Conservation (phyloP, 1,140 invertebrate genomes). For the Drosophila virilis region DNA sequence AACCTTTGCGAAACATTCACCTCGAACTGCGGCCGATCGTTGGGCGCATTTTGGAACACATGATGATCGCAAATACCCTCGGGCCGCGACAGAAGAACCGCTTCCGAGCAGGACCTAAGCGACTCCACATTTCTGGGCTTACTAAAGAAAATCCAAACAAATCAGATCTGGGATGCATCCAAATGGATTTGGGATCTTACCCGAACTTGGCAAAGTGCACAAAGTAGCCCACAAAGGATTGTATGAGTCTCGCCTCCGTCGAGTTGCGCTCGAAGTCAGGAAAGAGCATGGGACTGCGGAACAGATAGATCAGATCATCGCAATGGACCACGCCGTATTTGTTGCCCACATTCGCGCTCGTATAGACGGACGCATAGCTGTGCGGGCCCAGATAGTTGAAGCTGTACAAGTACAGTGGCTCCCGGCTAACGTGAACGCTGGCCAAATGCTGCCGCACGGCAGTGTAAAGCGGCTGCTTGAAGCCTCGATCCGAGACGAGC, state of each 20-base stretch:
- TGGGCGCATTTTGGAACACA: slow-evolving; percentile 55
- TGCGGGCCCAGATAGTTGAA: slow-evolving; percentile 67
- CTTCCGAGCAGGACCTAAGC: slow-evolving; percentile 39
- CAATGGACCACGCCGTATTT: slow-evolving; percentile 79
- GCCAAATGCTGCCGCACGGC: slow-evolving; percentile 53
- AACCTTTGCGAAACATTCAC: slow-evolving; percentile 46
- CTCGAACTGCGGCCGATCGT: slow-evolving; percentile 17
- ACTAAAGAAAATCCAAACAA: slow-evolving; percentile 7
- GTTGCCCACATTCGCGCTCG: slow-evolving; percentile 36
- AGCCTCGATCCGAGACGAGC: slow-evolving; percentile 74
- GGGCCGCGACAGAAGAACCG: slow-evolving; percentile 47
- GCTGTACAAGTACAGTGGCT: slow-evolving; percentile 69
- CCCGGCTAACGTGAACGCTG: slow-evolving; percentile 20
- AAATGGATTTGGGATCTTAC: slow-evolving; percentile 31
- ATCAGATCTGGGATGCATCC: neutral
- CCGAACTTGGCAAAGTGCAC: slow-evolving; percentile 74
- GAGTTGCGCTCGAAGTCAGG: slow-evolving; percentile 66
- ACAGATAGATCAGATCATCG: slow-evolving; percentile 80
- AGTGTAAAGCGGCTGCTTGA: slow-evolving; percentile 72
- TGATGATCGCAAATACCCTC: slow-evolving; percentile 74
- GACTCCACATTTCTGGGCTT: slow-evolving; percentile 47
- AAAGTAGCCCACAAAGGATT: slow-evolving; percentile 61
- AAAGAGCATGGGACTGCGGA: slow-evolving; percentile 73
- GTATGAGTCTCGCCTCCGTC: slow-evolving; percentile 55
- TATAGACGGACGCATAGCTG: slow-evolving; percentile 69